Percentiles rank a stretch among this genome's conserved stretches.
These are phyloP conservation scores for Drosophila hawaiiensis DNA, from an alignment of 2,888 invertebrate genomes.

Conservation along the genomic window DNA sequence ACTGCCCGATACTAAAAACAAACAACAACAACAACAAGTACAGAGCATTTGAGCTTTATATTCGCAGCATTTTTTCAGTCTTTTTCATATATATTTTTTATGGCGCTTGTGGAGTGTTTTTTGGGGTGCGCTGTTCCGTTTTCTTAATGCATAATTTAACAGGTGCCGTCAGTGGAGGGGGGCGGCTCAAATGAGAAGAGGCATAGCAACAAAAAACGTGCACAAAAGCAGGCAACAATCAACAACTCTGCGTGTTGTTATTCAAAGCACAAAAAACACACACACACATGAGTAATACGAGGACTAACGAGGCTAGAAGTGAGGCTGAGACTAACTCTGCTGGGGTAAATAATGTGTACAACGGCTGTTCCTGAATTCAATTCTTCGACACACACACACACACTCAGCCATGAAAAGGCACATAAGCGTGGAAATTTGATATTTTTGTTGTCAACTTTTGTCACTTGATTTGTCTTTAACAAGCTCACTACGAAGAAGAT, in stretches of 20 bases:
- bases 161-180: constrained; percentile 48
- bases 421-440: constrained; percentile 30
- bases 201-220: constrained; percentile 43
- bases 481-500: constrained; percentile 4
- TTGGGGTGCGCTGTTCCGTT: constrained; percentile 32
- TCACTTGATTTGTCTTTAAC: constrained; percentile 42
- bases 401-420: constrained; percentile 9
- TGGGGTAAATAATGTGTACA: constrained; percentile 40
- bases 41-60: constrained; percentile 28
- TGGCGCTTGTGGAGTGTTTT: constrained; percentile 28
- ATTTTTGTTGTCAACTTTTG: constrained; percentile 39
- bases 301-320: constrained; percentile 61
- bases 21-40: constrained; percentile 23
- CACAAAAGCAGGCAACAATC: constrained; percentile 76
- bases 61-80: constrained; percentile 40
- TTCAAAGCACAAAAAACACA: constrained; percentile 67
- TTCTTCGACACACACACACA: constrained; percentile 24
- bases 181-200: constrained; percentile 8
- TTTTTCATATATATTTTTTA: constrained; percentile 40
- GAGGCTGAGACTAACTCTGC: constrained; percentile 23
- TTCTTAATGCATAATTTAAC: constrained; percentile 80
- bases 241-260: constrained; percentile 74
- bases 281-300: constrained; percentile 28
- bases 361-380: constrained; percentile 38
- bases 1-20: constrained; percentile 39